Conservation (phyloP, 2,888 invertebrate species). For the Lysandra bellargus region DNA sequence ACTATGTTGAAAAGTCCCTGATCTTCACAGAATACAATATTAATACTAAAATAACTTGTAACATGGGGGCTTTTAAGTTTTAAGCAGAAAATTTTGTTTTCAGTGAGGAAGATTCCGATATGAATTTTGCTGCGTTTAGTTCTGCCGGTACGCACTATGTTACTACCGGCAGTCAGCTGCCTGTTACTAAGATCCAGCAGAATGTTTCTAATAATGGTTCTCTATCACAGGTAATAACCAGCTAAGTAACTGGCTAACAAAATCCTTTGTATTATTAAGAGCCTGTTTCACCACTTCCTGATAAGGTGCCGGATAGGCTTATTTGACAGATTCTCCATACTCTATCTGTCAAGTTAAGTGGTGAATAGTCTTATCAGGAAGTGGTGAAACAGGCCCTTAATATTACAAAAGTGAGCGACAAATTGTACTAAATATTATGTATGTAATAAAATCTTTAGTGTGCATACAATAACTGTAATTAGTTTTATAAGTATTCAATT, state of each 20-base stretch:
- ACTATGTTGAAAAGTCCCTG: background rate
- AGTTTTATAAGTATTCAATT: background rate
- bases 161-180: slow-evolving; percentile 75
- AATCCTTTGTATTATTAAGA: background rate
- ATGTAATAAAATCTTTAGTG: background rate
- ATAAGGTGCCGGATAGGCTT: no score
- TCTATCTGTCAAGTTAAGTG: no score
- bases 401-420: background rate
- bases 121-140: slow-evolving; percentile 89
- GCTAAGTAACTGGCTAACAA: background rate
- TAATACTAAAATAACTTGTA: background rate
- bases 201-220: slow-evolving; percentile 80
- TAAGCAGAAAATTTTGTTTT: slow-evolving; percentile 36
- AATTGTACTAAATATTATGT: background rate
- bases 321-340: no score
- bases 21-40: background rate
- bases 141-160: slow-evolving; percentile 76
- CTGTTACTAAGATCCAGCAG: slow-evolving; percentile 86
- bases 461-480: background rate
- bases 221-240: slow-evolving; percentile 75
- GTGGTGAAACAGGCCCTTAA: no score
- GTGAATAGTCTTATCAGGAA: no score
- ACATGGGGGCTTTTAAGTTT: background rate
- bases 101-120: slow-evolving; percentile 77
- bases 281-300: no score